These are phyloP conservation scores for Ornithorhynchus anatinus DNA, from an alignment of 2,113 vertebrate species.

Conservation along the genomic window DNA sequence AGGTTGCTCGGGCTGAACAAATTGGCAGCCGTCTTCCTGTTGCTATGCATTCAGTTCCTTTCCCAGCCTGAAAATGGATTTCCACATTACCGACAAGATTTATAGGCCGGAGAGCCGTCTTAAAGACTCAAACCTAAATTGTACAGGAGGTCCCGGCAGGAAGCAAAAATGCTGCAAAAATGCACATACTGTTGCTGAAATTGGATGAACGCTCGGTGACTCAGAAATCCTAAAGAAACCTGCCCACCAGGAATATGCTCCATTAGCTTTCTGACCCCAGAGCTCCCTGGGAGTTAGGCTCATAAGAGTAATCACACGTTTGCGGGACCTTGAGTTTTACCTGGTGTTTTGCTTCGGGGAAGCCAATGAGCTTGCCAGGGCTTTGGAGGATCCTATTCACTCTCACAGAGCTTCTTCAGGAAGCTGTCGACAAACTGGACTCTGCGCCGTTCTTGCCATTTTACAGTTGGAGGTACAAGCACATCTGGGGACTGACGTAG, in stretches of 20 bases:
- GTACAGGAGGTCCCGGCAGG: background rate
- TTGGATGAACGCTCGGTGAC: background rate
- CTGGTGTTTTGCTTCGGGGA: no score
- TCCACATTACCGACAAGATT: slow-evolving; percentile 10
- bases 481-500: no score
- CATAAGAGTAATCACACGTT: no score
- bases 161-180: background rate
- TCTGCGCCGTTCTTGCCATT: no score
- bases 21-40: slow-evolving; percentile 23
- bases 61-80: slow-evolving; percentile 13
- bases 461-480: no score
- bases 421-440: no score
- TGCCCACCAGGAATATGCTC: background rate
- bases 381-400: no score
- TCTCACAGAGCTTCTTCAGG: no score
- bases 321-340: no score
- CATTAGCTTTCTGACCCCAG: no score
- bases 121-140: background rate
- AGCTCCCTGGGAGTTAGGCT: no score
- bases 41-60: slow-evolving; percentile 2
- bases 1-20: slow-evolving; percentile 6
- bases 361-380: no score
- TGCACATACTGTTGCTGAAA: background rate
- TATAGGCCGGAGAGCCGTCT: background rate
- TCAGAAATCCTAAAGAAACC: background rate